Evolutionary conservation across 2,888 invertebrate species (phyloP), one percentile per base, ranked within the genome.

Genomic region (Pterobdella sp.): DNA sequence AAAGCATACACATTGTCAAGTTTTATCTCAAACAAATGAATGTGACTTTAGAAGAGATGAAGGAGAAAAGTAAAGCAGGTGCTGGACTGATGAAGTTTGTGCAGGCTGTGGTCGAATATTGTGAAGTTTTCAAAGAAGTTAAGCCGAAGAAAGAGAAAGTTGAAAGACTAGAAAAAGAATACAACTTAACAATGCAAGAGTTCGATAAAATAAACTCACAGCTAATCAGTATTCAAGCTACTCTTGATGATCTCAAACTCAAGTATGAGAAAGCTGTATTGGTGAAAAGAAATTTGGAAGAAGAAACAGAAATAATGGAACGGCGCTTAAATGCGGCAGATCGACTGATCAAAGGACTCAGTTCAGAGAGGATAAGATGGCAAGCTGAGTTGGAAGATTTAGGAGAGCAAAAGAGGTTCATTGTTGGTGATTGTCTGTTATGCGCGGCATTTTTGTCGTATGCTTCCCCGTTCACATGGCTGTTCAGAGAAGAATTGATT

Each of bases 401-500:
- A 68, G 88, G 90, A 74, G 85, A 88, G n/a, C 90, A 91, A 79
- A 87, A 90, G 77, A 87, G 89, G 0, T 87, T 89, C 35, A 85
- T 94, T 65, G 87, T 92, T 49, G 94, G 94, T 1, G 91, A 92
- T 81, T 93, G 93, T 81, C 85, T 94, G 32, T 84, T 94, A 0
- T 87, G 90, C 4, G 87, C 92, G 0, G 89, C 90, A 0, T 94
- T 94, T 83, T 84, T 94, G 31, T 90, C 91, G 70, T 94, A 94
- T 80, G 88, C 90, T 0, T 92, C 92, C 0, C 91, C 93, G 0
- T 94, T 94, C 81, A 91, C 91, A 7, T 93, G 89, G 85, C 92
- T 93, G 77, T 93, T 91, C 82, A 87, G 94, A 35, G 88, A 87
- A 79, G 86, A 88, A 0, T 91, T 94, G 90, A 85, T 94, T 1